These are phyloP conservation scores for Candoia aspera DNA, from an alignment of 2,113 vertebrate species.

Conservation along the genomic window DNA sequence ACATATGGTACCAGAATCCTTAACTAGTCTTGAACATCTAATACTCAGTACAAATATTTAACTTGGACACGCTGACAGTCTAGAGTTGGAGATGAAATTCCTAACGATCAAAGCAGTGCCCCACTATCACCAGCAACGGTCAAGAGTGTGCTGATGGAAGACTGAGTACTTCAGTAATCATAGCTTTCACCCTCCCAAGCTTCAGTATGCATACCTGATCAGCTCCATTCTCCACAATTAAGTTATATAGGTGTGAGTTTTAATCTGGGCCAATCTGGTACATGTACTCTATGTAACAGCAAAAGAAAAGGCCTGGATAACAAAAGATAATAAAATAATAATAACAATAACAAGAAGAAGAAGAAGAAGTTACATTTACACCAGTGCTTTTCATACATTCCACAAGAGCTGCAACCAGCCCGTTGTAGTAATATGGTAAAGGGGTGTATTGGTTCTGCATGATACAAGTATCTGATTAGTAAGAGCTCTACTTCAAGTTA, in stretches of 20 bases:
- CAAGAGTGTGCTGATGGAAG: not conserved
- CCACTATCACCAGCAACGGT: not conserved
- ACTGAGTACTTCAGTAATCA: not conserved
- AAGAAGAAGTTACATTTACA: no score
- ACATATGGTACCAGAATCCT: not conserved
- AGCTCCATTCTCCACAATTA: not conserved
- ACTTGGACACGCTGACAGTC: not conserved
- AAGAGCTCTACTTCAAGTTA: not conserved
- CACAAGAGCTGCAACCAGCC: no score
- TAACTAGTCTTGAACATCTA: not conserved
- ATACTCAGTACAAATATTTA: not conserved
- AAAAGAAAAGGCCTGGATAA: not conserved
- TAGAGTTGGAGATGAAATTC: not conserved
- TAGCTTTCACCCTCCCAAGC: not conserved
- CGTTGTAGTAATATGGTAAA: not conserved
- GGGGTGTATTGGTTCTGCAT: not conserved
- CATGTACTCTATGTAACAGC: not conserved
- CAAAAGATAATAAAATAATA: not conserved
- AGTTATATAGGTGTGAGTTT: not conserved
- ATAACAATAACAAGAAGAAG: not conserved
- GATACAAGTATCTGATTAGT: no score
- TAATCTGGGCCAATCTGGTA: not conserved
- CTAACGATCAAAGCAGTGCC: not conserved
- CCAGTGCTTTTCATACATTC: not conserved
- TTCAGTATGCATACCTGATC: not conserved